Evolutionary conservation across 2,888 invertebrate genomes (phyloP).

Genomic region (Adelognathus sp.): DNA sequence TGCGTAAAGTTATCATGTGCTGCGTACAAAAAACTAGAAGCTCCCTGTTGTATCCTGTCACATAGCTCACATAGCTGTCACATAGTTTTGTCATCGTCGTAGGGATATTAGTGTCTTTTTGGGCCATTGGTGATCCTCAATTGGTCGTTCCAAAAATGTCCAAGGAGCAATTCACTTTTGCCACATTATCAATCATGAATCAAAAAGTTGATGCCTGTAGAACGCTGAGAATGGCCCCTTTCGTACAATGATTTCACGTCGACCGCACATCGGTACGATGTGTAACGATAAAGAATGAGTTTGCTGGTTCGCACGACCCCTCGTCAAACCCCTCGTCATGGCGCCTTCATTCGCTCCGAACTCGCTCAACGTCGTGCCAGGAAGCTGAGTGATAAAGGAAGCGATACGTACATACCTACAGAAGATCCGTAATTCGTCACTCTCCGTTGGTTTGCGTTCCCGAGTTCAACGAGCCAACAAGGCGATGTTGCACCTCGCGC

Average conservation of each 20-base stretch:
- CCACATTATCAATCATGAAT: neutral
- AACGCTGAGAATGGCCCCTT: neutral
- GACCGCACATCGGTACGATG: neutral
- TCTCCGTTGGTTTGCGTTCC: neutral
- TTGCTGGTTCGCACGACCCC: neutral
- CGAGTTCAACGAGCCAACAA: slow-evolving; percentile 6
- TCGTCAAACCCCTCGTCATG: neutral
- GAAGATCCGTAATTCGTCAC: slow-evolving; percentile 49
- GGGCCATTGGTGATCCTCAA: too few relatives aligned
- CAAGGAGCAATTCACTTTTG: too few relatives aligned
- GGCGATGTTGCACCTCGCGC: neutral
- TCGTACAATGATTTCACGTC: neutral
- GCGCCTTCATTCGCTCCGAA: neutral
- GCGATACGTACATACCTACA: slow-evolving; percentile 25
- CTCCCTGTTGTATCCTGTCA: too few relatives aligned
- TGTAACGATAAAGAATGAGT: neutral
- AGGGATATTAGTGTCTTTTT: too few relatives aligned
- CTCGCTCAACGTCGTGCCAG: slow-evolving; percentile 3
- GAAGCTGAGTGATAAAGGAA: slow-evolving; percentile 24
- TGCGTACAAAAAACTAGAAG: too few relatives aligned
- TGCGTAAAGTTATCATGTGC: too few relatives aligned
- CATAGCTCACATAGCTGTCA: too few relatives aligned
- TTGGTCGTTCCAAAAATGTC: too few relatives aligned
- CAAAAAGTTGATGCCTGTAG: neutral
- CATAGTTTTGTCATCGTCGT: too few relatives aligned